These are phyloP conservation scores for Coluber constrictor DNA, from an alignment of 2,797 vertebrate species.

Conservation along the genomic window DNA sequence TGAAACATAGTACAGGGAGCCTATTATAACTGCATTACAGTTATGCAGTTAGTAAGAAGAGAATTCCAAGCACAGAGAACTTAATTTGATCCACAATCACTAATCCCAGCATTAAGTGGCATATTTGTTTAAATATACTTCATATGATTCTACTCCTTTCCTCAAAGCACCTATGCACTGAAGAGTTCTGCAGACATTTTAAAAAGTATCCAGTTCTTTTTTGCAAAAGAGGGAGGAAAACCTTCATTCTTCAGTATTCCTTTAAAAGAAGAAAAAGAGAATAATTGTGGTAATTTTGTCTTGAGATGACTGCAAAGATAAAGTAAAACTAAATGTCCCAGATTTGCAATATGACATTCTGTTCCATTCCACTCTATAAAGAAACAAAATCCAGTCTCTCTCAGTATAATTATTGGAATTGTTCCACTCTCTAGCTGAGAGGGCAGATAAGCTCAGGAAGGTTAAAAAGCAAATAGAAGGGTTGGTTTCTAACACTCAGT, in stretches of 20 bases:
- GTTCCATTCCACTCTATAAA: constrained; percentile 10
- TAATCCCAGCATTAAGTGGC: not conserved
- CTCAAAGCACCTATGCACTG: not conserved
- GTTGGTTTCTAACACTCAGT: not conserved
- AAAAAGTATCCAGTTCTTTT: not conserved
- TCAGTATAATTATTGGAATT: constrained; percentile 37
- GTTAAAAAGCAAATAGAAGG: constrained; percentile 23
- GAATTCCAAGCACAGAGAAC: not conserved
- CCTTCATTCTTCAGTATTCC: constrained; percentile 15
- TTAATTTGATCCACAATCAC: not conserved
- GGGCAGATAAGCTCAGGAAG: constrained; percentile 5
- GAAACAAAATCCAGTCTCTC: constrained; percentile 31
- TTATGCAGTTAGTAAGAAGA: not conserved
- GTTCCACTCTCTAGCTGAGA: not conserved
- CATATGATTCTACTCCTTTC: not conserved
- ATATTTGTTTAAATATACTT: not conserved
- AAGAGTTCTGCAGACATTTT: not conserved
- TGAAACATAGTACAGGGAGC: not conserved
- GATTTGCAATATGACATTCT: constrained; percentile 1
- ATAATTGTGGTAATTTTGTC: constrained; percentile 4
- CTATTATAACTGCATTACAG: not conserved
- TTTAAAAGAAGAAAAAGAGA: not conserved
- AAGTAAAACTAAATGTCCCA: constrained; percentile 24
- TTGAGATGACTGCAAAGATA: constrained; percentile 25
- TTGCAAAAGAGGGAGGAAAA: not conserved